Evolutionary conservation across 2,797 vertebrate species (phyloP).

Genomic region (Pitangus sulphuratus): DNA sequence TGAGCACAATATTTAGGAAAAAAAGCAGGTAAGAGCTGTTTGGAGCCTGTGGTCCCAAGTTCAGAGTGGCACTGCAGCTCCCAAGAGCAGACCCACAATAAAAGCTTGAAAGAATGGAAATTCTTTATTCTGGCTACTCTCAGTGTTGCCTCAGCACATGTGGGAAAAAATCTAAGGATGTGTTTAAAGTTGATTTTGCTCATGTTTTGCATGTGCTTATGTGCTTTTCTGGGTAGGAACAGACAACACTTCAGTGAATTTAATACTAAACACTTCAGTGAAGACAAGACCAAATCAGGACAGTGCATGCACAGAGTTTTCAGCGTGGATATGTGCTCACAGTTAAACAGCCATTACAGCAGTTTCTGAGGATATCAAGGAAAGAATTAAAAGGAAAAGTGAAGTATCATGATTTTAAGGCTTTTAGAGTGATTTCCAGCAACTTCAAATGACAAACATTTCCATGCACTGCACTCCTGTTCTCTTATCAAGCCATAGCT

Average conservation of each 20-base stretch:
- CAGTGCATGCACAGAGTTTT: neutral
- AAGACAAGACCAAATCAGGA: neutral
- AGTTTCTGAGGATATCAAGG: neutral
- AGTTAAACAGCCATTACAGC: neutral
- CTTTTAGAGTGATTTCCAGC: neutral
- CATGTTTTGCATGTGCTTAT: neutral
- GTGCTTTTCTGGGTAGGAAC: neutral
- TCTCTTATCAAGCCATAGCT: neutral
- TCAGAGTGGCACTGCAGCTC: neutral
- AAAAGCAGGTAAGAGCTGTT: neutral
- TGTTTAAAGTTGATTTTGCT: neutral
- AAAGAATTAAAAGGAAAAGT: neutral
- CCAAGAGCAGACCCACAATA: neutral
- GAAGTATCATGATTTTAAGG: neutral
- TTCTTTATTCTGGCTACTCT: neutral
- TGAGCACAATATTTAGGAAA: neutral
- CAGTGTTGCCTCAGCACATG: neutral
- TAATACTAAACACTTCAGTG: neutral
- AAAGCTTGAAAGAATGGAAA: neutral
- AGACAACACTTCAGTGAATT: neutral
- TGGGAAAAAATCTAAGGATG: neutral
- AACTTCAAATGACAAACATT: neutral
- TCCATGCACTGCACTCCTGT: neutral
- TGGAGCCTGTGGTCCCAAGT: neutral
- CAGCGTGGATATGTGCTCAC: neutral